Conservation (phyloP, 1,140 invertebrate species). For the Drosophila virilis region DNA sequence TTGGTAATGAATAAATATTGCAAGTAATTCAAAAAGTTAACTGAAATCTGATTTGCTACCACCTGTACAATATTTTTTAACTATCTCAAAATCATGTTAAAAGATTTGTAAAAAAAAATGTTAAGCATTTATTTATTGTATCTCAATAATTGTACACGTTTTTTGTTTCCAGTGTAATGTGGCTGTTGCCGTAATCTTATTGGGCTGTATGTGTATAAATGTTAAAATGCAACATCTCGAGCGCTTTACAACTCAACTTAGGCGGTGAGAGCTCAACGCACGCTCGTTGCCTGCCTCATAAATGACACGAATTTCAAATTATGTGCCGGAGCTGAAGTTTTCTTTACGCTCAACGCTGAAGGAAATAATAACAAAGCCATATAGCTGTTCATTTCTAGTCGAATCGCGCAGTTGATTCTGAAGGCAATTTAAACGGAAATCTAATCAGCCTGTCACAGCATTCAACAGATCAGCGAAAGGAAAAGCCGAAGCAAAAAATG, state of each 20-base stretch:
- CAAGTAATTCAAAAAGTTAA: no score
- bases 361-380: constrained; percentile 52
- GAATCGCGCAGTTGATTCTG: constrained; percentile 1
- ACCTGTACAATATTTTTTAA: no score
- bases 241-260: constrained; percentile 46
- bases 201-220: constrained; percentile 29
- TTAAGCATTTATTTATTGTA: neutral
- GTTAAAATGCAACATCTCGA: constrained; percentile 36
- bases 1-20: no score
- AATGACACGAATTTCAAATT: constrained; percentile 75
- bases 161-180: constrained; percentile 23
- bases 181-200: constrained; percentile 16
- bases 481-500: neutral
- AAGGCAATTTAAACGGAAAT: constrained; percentile 27
- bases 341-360: constrained; percentile 35
- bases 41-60: no score
- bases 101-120: no score
- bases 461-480: neutral
- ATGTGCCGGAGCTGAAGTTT: constrained; percentile 55
- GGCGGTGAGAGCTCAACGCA: constrained; percentile 31
- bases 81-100: no score
- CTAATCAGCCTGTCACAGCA: constrained; percentile 45
- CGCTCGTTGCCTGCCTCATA: constrained; percentile 43
- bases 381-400: constrained; percentile 10
- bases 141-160: no score